Percentiles rank a stretch among this genome's conserved stretches.
These are phyloP conservation scores for Ophion ventricosus DNA, from an alignment of 2,888 invertebrate genomes.

Conservation along the genomic window DNA sequence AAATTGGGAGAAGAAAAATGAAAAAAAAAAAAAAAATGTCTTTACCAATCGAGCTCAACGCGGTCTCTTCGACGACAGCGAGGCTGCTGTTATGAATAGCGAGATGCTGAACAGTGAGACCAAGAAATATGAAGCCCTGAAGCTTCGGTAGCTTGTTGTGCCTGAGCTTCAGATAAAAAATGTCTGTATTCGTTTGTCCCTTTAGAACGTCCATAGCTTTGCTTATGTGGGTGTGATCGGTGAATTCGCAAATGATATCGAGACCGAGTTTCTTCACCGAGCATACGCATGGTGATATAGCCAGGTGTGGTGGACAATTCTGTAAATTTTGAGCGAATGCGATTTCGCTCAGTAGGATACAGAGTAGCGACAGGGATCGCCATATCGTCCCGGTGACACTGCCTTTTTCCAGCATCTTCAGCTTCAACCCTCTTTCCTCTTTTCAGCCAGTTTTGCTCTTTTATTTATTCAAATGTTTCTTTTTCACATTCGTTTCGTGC, in stretches of 20 bases:
- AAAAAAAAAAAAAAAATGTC: slow-evolving; percentile 7
- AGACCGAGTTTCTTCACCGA: slow-evolving; percentile 94
- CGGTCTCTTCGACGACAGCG: slow-evolving; percentile 93
- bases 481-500: slow-evolving; percentile 17
- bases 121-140: slow-evolving; percentile 93
- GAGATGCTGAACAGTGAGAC: slow-evolving; percentile 93
- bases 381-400: slow-evolving; percentile 59
- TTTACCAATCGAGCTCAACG: slow-evolving; percentile 93
- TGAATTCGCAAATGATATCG: slow-evolving; percentile 94
- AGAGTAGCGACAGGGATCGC: slow-evolving; percentile 67
- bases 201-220: slow-evolving; percentile 93
- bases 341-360: slow-evolving; percentile 56
- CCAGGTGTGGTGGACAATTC: slow-evolving; percentile 90
- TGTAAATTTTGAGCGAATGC: slow-evolving; percentile 84
- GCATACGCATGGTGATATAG: slow-evolving; percentile 92
- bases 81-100: slow-evolving; percentile 95
- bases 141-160: slow-evolving; percentile 94
- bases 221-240: slow-evolving; percentile 91
- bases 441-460: slow-evolving; percentile 57
- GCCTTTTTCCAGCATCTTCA: slow-evolving; percentile 61
- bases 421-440: slow-evolving; percentile 27
- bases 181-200: slow-evolving; percentile 90
- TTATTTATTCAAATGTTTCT: background rate
- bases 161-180: slow-evolving; percentile 94
- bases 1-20: background rate